Evolutionary conservation across 1,140 invertebrate genomes (phyloP).

Genomic region (Conus betulinus): DNA sequence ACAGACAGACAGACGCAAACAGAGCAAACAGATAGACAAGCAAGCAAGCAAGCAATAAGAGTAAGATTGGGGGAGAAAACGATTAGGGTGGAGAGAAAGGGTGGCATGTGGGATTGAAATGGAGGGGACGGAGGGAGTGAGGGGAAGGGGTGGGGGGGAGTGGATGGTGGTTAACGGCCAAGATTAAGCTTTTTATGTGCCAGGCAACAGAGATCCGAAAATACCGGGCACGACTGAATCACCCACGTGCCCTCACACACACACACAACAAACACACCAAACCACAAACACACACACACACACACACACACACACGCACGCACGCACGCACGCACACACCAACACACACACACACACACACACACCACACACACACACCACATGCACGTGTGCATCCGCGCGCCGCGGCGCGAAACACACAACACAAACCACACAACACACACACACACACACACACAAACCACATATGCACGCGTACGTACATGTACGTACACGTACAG

Average conservation of each 20-base stretch:
- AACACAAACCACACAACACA: too few relatives aligned
- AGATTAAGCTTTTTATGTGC: background rate
- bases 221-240: background rate
- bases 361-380: too few relatives aligned
- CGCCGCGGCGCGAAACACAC: too few relatives aligned
- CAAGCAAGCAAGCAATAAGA: background rate
- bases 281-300: background rate
- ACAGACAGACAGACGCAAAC: background rate
- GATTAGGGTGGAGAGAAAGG: constrained; percentile 3
- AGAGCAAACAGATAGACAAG: too few relatives aligned
- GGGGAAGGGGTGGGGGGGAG: background rate
- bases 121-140: too few relatives aligned
- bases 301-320: background rate
- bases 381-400: too few relatives aligned
- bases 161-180: background rate
- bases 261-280: background rate
- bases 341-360: too few relatives aligned
- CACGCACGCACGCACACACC: background rate
- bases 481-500: too few relatives aligned
- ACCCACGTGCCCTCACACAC: background rate
- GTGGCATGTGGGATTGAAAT: too few relatives aligned
- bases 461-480: too few relatives aligned
- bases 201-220: background rate
- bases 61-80: background rate
- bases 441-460: too few relatives aligned